Conservation (phyloP, 2,888 invertebrate species). For the Merodon equestris region DNA sequence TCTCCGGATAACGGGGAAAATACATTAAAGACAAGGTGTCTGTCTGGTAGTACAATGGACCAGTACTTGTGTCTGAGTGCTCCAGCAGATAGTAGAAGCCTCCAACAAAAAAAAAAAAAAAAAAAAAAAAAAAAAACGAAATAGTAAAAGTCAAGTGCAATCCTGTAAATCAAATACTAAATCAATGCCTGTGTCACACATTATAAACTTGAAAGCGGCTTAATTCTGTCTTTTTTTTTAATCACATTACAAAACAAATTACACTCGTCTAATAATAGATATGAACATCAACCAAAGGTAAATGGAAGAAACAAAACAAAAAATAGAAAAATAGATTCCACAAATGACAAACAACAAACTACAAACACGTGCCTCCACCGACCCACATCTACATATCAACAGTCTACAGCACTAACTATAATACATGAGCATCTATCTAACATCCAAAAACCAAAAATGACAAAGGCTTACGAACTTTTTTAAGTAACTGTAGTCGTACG, state of each 20-base stretch:
- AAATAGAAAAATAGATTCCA: neutral
- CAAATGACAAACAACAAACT: neutral
- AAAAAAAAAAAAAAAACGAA: too few relatives aligned
- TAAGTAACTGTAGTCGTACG: slow-evolving; percentile 76
- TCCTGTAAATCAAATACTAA: too few relatives aligned
- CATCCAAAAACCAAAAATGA: slow-evolving; percentile 28
- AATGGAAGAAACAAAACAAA: neutral
- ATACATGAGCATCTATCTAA: neutral
- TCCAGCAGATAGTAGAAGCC: too few relatives aligned
- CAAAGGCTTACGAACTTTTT: slow-evolving; percentile 76
- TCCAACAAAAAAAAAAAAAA: too few relatives aligned
- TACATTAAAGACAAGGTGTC: too few relatives aligned
- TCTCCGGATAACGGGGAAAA: too few relatives aligned
- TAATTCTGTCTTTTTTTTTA: neutral
- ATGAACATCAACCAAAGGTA: neutral
- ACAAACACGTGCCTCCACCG: too few relatives aligned
- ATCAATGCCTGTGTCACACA: too few relatives aligned
- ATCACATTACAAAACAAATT: neutral
- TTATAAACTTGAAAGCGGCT: too few relatives aligned
- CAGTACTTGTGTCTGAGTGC: too few relatives aligned
- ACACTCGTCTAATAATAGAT: slow-evolving; percentile 4
- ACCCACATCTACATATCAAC: neutral
- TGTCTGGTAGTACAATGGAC: too few relatives aligned
- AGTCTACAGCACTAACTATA: neutral
- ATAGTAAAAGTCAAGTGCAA: too few relatives aligned